Evolutionary conservation across 2,113 vertebrate genomes (phyloP).

Genomic region (Nothoprocta pentlandii): DNA sequence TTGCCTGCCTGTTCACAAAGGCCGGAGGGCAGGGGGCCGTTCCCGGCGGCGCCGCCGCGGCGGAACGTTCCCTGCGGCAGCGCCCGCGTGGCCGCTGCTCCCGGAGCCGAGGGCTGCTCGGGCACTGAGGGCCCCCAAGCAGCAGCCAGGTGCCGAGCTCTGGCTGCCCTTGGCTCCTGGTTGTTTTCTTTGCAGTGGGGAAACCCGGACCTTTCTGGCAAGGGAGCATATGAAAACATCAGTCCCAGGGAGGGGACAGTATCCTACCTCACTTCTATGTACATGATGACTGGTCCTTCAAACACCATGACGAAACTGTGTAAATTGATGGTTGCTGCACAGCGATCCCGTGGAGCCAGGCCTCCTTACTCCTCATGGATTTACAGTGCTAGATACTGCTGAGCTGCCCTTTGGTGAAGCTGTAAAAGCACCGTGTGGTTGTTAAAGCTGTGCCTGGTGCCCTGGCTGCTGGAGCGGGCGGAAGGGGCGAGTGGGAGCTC

Average conservation of each 20-base stretch:
- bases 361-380: conserved; percentile 50
- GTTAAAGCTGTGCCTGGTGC: conserved; percentile 74
- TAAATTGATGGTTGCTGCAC: conserved; percentile 1
- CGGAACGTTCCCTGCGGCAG: conserved; percentile 71
- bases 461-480: conserved; percentile 66
- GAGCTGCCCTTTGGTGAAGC: conserved; percentile 75
- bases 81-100: conserved; percentile 41
- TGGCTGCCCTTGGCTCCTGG: conserved; percentile 46
- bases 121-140: conserved; percentile 1
- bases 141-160: neutral
- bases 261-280: conserved; percentile 91
- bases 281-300: conserved; percentile 82
- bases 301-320: conserved; percentile 71
- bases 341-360: neutral
- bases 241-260: conserved; percentile 80
- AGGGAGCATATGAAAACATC: conserved; percentile 88
- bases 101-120: conserved; percentile 34
- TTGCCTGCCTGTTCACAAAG: conserved; percentile 86
- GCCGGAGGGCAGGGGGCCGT: conserved; percentile 67
- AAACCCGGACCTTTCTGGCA: conserved; percentile 81
- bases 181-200: conserved; percentile 64
- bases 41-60: conserved; percentile 27
- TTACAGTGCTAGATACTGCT: conserved; percentile 68
- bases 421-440: conserved; percentile 53
- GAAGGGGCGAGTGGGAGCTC: neutral